phyloP scores from a whole-genome alignment of 2,888 invertebrate genomes.

The Mechanitis mazaeus region DNA sequence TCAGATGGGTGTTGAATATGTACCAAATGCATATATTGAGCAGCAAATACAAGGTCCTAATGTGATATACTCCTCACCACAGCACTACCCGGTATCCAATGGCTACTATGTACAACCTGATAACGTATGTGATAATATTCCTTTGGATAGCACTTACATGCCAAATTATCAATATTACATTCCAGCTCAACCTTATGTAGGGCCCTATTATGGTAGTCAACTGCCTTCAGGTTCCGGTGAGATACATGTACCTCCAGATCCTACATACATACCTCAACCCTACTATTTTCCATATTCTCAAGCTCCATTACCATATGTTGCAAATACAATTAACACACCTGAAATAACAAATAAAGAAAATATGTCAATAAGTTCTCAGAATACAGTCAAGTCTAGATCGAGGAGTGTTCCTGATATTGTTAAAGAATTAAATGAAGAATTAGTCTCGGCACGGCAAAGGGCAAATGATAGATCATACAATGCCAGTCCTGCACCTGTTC shows the following conservation, averaged over 20 bases:
- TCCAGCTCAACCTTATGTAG: slow-evolving; percentile 49
- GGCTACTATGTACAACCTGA: slow-evolving; percentile 57
- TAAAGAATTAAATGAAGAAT: slow-evolving; percentile 83
- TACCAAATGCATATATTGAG: slow-evolving; percentile 61
- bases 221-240: slow-evolving; percentile 46
- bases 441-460: slow-evolving; percentile 66
- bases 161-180: slow-evolving; percentile 65
- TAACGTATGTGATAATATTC: slow-evolving; percentile 43
- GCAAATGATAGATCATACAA: slow-evolving; percentile 71
- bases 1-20: slow-evolving; percentile 52
- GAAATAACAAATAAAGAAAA: slow-evolving; percentile 36
- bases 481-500: slow-evolving; percentile 67
- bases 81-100: slow-evolving; percentile 52
- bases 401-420: slow-evolving; percentile 86
- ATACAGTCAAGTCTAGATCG: slow-evolving; percentile 65
- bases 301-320: slow-evolving; percentile 44
- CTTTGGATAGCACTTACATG: slow-evolving; percentile 53
- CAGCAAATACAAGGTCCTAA: slow-evolving; percentile 53
- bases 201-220: slow-evolving; percentile 45
- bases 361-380: slow-evolving; percentile 35
- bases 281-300: slow-evolving; percentile 62
- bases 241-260: slow-evolving; percentile 43
- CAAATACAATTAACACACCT: slow-evolving; percentile 35
- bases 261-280: slow-evolving; percentile 57
- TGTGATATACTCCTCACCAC: slow-evolving; percentile 56